Base-by-base conservation (phyloP, 2,888 invertebrate species). In the Catonia carolina region DNA sequence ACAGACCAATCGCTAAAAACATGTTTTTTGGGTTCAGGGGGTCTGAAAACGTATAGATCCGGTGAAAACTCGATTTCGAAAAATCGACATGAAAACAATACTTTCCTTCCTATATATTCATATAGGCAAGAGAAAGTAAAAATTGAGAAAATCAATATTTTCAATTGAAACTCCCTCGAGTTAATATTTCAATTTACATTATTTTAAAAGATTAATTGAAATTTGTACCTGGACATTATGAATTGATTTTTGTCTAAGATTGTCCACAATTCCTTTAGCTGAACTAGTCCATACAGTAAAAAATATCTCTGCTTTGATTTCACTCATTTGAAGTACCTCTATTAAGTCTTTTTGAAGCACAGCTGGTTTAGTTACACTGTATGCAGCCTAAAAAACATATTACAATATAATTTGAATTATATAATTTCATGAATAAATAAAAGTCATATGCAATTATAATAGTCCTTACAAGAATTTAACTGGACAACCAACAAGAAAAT, bases 221-320 rank as follows among this genome's bases (percentile, higher is more conserved):
- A 45, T 15, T n/a, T n/a, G n/a, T 37, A 61, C 64, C 62, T 62
- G 60, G 22, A 45, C 53, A 12, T 62, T 55, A 39, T 61, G 60
- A 5, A 63, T 59, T 3, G 64, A 61, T 36, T 64, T 64, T 17
- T 63, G 69, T 58, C 72, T 70, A 62, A 79, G 70, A 66, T 77
- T 76, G 42, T 74, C 74, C 63, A 79, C 73, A 60, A 79, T 74
- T 5, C 74, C 72, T 62, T 77, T 78, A 1, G 77, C 76, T 60
- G 74, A 72, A 35, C 72, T 71, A 1, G 77, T 75, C 80, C 80
- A 81, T 7, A 75, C 62, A 54, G 76, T 75, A 3, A 78, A 70
- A 61, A 80, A 79, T 20, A 74, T 73, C 66, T 78, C 77, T 31
- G 78, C 75, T 70, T 79, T 80, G 59, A 76, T 75, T 39, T 73